phyloP scores from a whole-genome alignment of 2,888 invertebrate species.

The Sceliomorpha sp. region DNA sequence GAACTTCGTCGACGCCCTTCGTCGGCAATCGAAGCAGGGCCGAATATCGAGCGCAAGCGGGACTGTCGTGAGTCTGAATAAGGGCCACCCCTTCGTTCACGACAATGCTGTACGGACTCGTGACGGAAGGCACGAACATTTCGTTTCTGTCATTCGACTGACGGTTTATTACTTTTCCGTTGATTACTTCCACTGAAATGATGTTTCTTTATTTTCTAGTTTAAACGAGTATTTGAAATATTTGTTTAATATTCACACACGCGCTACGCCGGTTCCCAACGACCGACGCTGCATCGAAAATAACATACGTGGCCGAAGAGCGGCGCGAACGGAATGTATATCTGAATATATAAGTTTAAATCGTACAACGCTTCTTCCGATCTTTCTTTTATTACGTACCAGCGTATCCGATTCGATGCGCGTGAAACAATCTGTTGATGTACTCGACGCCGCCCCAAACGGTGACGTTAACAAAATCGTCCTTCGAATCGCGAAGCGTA shows the following conservation, averaged over 20 bases:
- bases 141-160: constrained; percentile 82
- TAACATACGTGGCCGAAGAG: no score
- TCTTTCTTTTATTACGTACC: constrained; percentile 80
- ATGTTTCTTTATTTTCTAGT: no score
- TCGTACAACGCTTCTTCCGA: no score
- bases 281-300: no score
- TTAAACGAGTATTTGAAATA: neutral
- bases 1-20: constrained; percentile 82
- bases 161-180: constrained; percentile 84
- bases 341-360: no score
- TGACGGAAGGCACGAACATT: constrained; percentile 84
- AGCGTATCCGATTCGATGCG: constrained; percentile 86
- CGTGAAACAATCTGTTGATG: constrained; percentile 83
- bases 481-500: constrained; percentile 87
- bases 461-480: constrained; percentile 87
- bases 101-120: constrained; percentile 85
- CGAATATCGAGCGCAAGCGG: constrained; percentile 81
- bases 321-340: no score
- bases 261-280: no score
- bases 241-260: no score
- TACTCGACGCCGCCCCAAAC: constrained; percentile 87
- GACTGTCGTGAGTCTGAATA: constrained; percentile 83
- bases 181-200: constrained; percentile 86
- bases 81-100: constrained; percentile 86
- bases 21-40: constrained; percentile 85